Evolutionary conservation across 1,140 invertebrate species (phyloP), one percentile per base, ranked within the genome.

Genomic region (Drosophila kohkoa): DNA sequence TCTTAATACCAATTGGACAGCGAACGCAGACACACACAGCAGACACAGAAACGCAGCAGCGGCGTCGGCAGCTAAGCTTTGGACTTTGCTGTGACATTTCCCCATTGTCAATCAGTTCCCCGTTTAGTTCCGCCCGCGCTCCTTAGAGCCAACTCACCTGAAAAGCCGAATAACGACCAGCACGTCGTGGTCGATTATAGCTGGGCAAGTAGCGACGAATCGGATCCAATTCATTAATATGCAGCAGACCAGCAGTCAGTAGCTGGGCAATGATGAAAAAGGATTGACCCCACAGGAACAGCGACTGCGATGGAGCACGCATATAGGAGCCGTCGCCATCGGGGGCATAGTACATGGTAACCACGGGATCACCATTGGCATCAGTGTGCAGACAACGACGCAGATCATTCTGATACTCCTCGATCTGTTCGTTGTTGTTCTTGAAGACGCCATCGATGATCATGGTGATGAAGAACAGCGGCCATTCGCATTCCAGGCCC

Each of bases 401-500:
- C 13, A 99, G 93, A 72, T 98, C 94, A 77, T 96, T 96, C 91
- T 98, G 96, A 93, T 99, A 99, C 88, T 98, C 96, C 73, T 98
- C 96, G 13, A 98, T 96, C 94, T 99, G 97, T 51, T 98, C 96
- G n/a, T 97, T 96, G 70, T 98, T 93, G 15, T 96, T 95, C 88
- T 96, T 96, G 82, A 97, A 98, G 75, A 98, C 96, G 68, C 98
- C 97, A 93, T 99, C 98, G 76, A 99, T 98, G 32, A 99, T 97
- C 96, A 99, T 97, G 91, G 97, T 97, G 25, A 98, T 96, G 90
- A 96, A 99, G 93, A 99, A 99, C 10, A 99, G 92, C 0, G 99
- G 99, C 98, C 99, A 99, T 93, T 99, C 98, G 90, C 97, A 98
- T 93, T 99, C 99, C 48, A 99, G 95, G 16, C 97, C 96, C 92